Conservation (phyloP, 2,797 vertebrate genomes). For the Neopelma chrysocephalum region DNA sequence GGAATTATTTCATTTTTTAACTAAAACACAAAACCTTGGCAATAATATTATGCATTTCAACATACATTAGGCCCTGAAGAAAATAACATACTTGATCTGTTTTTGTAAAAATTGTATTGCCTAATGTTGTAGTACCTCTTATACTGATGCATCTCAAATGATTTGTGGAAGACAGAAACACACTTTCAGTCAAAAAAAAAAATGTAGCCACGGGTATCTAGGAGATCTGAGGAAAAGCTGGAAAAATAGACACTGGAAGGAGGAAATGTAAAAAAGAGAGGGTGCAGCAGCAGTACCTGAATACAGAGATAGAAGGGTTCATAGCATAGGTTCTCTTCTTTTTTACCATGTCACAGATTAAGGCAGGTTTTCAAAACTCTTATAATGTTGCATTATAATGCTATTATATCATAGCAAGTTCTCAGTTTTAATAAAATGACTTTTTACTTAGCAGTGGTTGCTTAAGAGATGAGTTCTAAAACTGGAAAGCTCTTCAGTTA, state of each 20-base stretch:
- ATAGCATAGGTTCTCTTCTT: not conserved
- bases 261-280: not conserved
- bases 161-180: not conserved
- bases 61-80: not conserved
- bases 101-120: not conserved
- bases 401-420: not conserved
- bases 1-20: not conserved
- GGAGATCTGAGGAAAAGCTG: not conserved
- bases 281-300: not conserved
- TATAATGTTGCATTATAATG: not conserved
- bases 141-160: not conserved
- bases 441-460: not conserved
- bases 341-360: not conserved
- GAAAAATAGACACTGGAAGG: not conserved
- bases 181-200: not conserved
- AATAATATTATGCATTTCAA: not conserved
- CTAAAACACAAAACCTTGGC: not conserved
- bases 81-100: not conserved
- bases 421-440: not conserved
- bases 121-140: not conserved
- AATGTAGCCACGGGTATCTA: not conserved
- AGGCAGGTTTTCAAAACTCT: not conserved
- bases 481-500: not conserved
- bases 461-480: constrained; percentile 1
- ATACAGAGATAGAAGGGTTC: not conserved